A percentile compares a stretch with the other conserved stretches of the same genome.
phyloP scores from a whole-genome alignment of 2,888 invertebrate species.

The Cetonia aurata region DNA sequence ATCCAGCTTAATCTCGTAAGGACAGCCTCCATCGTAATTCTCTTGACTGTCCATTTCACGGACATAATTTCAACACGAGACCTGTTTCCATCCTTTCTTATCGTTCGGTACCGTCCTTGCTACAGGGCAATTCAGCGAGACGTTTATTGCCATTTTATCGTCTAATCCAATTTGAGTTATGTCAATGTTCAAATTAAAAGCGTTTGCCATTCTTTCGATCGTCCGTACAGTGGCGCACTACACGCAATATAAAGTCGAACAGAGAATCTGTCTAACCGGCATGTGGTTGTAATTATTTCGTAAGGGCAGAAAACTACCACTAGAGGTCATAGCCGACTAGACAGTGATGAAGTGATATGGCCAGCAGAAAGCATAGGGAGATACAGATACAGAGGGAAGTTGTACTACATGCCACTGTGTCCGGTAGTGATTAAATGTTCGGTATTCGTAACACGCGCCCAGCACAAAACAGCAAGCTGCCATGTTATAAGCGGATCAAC shows the following conservation, averaged over 20 bases:
- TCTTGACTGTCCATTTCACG: constrained; percentile 30
- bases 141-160: constrained; percentile 35
- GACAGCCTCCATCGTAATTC: constrained; percentile 18
- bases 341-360: neutral
- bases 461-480: constrained; percentile 1
- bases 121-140: constrained; percentile 31
- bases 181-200: constrained; percentile 39
- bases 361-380: constrained; percentile 3
- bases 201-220: constrained; percentile 22
- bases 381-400: neutral
- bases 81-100: constrained; percentile 26
- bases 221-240: constrained; percentile 5
- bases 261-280: constrained; percentile 26
- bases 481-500: constrained; percentile 4
- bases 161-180: constrained; percentile 36
- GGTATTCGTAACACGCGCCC: constrained; percentile 1
- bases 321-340: neutral
- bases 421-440: constrained; percentile 18
- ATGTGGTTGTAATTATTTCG: constrained; percentile 34
- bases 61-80: constrained; percentile 30
- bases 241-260: constrained; percentile 34
- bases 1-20: constrained; percentile 27
- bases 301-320: constrained; percentile 1
- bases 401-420: neutral
- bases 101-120: constrained; percentile 14